Conservation (phyloP, 2,888 invertebrate genomes). For the Diaperis boleti region DNA sequence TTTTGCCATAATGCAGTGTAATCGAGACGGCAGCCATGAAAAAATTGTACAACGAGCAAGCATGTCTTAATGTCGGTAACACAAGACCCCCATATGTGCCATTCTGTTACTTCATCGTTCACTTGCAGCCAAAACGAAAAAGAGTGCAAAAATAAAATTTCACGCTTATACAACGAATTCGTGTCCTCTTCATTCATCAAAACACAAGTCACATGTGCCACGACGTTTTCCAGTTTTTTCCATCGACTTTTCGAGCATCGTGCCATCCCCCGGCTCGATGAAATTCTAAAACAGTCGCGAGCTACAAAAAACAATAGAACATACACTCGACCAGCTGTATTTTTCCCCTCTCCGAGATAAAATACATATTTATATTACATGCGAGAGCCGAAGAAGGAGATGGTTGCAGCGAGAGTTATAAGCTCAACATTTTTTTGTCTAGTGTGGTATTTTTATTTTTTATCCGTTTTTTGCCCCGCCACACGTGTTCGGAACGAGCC, state of each 20-base stretch:
- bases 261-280: slow-evolving; percentile 39
- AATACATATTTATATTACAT: slow-evolving; percentile 19
- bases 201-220: slow-evolving; percentile 1
- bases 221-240: slow-evolving; percentile 12
- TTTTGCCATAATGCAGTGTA: not conserved
- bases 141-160: not conserved
- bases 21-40: not conserved
- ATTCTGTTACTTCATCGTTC: not conserved
- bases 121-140: too few relatives aligned
- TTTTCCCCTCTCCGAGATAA: slow-evolving; percentile 17
- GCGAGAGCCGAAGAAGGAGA: slow-evolving; percentile 14
- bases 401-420: slow-evolving; percentile 24
- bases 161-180: slow-evolving; percentile 4
- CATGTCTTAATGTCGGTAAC: slow-evolving; percentile 1
- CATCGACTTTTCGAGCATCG: slow-evolving; percentile 2
- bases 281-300: slow-evolving; percentile 39
- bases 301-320: slow-evolving; percentile 41
- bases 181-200: slow-evolving; percentile 15
- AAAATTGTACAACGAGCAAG: not conserved
- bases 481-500: slow-evolving; percentile 44
- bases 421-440: slow-evolving; percentile 30
- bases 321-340: slow-evolving; percentile 28
- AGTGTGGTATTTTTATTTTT: slow-evolving; percentile 38
- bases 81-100: not conserved
- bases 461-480: slow-evolving; percentile 21